phyloP scores from a whole-genome alignment of 37 sponge, comb jelly and placozoan genomes.

The Cladorhizidae sp. region DNA sequence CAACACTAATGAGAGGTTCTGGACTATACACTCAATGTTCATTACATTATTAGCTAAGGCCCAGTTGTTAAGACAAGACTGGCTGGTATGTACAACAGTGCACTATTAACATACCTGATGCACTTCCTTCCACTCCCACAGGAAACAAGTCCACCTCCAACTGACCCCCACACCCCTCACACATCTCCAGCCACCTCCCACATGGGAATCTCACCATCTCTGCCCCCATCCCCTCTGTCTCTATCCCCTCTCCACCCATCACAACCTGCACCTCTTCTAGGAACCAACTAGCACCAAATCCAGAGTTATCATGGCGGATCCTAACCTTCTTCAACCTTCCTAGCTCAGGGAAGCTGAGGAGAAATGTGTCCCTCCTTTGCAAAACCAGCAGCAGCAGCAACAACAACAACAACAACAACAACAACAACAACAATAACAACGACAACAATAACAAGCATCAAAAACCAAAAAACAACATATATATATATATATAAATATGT shows the following conservation, averaged over 20 bases:
- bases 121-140: background rate
- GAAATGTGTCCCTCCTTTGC: slow-evolving; percentile 25
- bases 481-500: background rate
- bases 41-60: too few relatives aligned
- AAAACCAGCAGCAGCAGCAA: background rate
- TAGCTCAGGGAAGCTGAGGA: slow-evolving; percentile 15
- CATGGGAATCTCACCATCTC: slow-evolving; percentile 66
- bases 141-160: slow-evolving; percentile 38
- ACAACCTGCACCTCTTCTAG: slow-evolving; percentile 71
- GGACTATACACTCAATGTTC: too few relatives aligned
- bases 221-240: slow-evolving; percentile 34
- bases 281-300: slow-evolving; percentile 73
- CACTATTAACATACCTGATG: background rate
- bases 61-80: too few relatives aligned
- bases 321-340: slow-evolving; percentile 27
- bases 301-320: slow-evolving; percentile 79
- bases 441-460: background rate
- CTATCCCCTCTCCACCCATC: slow-evolving; percentile 62
- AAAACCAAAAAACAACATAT: background rate
- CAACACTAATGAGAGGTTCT: too few relatives aligned
- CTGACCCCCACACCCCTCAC: slow-evolving; percentile 67
- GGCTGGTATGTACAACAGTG: too few relatives aligned
- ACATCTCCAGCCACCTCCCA: slow-evolving; percentile 74
- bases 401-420: too few relatives aligned
- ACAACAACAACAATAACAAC: too few relatives aligned